A percentile compares a stretch with the other conserved stretches of the same genome.
These are phyloP conservation scores for Ophthalmolycus amberensis DNA, from an alignment of 2,113 vertebrate genomes.

Conservation along the genomic window DNA sequence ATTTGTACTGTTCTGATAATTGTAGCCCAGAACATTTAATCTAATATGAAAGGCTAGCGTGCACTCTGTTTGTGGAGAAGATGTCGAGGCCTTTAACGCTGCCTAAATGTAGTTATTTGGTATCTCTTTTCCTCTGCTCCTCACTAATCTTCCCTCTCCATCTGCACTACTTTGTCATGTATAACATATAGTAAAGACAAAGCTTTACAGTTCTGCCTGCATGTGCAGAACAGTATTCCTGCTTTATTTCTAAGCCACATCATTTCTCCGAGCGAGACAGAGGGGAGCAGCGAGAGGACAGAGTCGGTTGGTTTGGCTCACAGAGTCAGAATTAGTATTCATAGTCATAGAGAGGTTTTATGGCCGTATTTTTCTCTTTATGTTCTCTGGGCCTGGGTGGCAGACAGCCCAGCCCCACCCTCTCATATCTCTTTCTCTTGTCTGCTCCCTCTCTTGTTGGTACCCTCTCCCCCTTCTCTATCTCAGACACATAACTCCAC, in stretches of 20 bases:
- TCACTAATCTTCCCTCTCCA: neutral
- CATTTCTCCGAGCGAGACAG: constrained; percentile 52
- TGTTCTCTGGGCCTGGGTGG: constrained; percentile 76
- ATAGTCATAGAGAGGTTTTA: constrained; percentile 79
- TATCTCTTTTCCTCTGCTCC: neutral
- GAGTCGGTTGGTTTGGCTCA: constrained; percentile 60
- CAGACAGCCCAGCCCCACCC: constrained; percentile 76
- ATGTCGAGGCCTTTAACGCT: no score
- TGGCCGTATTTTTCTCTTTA: constrained; percentile 81
- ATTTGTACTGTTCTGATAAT: neutral
- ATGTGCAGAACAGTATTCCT: constrained; percentile 31
- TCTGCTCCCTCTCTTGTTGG: constrained; percentile 53
- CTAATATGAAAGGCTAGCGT: neutral
- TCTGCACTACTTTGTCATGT: constrained; percentile 16
- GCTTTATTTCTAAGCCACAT: constrained; percentile 45
- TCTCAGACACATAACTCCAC: constrained; percentile 48
- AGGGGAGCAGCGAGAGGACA: constrained; percentile 56
- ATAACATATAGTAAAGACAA: constrained; percentile 17
- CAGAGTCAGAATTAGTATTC: constrained; percentile 79
- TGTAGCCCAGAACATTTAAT: neutral
- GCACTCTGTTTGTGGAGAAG: no score
- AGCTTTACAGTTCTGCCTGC: constrained; percentile 27
- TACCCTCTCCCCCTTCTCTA: constrained; percentile 34
- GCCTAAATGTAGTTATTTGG: neutral
- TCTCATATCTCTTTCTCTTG: constrained; percentile 70